Percentiles rank a stretch among this genome's conserved stretches.
phyloP scores from a whole-genome alignment of 2,797 vertebrate species.

The Lagodon rhomboides region DNA sequence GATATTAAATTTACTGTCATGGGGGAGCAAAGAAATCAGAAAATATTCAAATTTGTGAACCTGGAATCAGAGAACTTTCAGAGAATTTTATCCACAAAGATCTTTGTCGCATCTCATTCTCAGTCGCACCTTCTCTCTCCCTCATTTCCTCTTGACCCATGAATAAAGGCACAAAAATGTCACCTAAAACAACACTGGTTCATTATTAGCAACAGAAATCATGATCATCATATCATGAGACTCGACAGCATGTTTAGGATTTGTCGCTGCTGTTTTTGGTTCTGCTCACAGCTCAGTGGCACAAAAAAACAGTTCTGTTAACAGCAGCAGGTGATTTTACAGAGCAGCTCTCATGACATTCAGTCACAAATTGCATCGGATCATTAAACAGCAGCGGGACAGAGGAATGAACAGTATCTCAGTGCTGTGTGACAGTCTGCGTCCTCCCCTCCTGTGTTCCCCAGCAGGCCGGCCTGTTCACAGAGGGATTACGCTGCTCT shows the following conservation, averaged over 20 bases:
- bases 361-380: conserved; percentile 32
- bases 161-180: neutral
- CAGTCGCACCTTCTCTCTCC: neutral
- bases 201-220: neutral
- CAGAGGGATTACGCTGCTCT: conserved; percentile 84
- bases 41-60: no score
- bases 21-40: no score
- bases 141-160: conserved; percentile 15
- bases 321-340: neutral
- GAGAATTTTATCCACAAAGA: no score
- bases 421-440: conserved; percentile 33
- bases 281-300: neutral
- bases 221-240: conserved; percentile 4
- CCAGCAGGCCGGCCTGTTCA: conserved; percentile 71
- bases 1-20: no score
- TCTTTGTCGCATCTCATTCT: neutral
- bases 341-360: conserved; percentile 10
- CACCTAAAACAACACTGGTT: neutral
- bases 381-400: conserved; percentile 7
- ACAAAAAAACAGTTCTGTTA: neutral
- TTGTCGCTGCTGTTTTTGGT: neutral
- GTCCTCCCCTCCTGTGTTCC: conserved; percentile 65
- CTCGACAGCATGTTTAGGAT: neutral
- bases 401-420: conserved; percentile 16
- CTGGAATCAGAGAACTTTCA: no score